Evolutionary conservation across 2,113 vertebrate species (phyloP).

Genomic region (Notarius quadriscutis): DNA sequence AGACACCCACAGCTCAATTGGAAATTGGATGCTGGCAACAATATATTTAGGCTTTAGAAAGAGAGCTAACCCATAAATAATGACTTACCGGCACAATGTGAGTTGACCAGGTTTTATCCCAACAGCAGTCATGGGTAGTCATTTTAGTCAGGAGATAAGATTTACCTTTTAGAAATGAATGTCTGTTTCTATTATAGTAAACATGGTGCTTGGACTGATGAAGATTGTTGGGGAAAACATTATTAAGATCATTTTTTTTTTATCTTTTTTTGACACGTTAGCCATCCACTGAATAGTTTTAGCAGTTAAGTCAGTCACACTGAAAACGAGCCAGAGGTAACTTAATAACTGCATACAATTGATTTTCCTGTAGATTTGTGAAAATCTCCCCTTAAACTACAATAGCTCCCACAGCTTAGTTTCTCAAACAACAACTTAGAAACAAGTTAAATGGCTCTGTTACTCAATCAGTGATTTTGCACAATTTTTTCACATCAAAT

Average conservation of each 20-base stretch:
- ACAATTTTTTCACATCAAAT: slow-evolving; percentile 24
- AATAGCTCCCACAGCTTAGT: background rate
- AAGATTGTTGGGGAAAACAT: background rate
- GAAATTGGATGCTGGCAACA: slow-evolving; percentile 1
- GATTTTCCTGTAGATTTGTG: slow-evolving; percentile 34
- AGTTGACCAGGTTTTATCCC: background rate
- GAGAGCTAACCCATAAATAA: background rate
- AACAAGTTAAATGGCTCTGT: background rate
- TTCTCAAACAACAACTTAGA: background rate
- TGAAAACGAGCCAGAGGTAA: slow-evolving; percentile 16
- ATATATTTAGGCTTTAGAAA: background rate
- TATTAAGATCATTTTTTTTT: slow-evolving; percentile 6
- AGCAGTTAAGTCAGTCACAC: background rate
- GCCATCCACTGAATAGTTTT: background rate
- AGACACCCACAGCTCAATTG: background rate
- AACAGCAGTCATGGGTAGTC: background rate
- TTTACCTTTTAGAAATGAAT: background rate
- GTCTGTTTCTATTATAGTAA: background rate
- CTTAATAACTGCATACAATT: slow-evolving; percentile 23
- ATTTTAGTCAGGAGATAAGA: background rate
- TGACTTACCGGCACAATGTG: too few species aligned
- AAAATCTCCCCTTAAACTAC: background rate
- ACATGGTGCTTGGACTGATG: background rate
- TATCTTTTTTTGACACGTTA: background rate
- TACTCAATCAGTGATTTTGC: background rate